Conservation (phyloP, 1,140 invertebrate genomes). For the Armadillidium nasatum region DNA sequence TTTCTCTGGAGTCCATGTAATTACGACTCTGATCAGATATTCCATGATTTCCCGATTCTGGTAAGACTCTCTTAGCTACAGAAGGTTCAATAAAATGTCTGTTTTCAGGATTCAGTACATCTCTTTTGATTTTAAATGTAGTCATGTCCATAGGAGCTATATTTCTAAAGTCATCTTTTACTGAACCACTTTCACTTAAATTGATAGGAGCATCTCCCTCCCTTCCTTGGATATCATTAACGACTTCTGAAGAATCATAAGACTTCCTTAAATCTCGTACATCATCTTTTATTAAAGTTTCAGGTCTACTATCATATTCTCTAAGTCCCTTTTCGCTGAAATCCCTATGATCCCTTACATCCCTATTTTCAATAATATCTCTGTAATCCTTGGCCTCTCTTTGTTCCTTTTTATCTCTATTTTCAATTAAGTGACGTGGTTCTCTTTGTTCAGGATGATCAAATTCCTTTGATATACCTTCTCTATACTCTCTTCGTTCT, state of each 20-base stretch:
- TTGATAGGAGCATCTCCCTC: neutral
- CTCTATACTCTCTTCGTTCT: neutral
- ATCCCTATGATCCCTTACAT: neutral
- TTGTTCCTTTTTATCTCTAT: neutral
- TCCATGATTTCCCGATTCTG: neutral
- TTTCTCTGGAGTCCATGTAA: too few species aligned
- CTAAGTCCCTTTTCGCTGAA: neutral
- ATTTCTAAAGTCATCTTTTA: neutral
- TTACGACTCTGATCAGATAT: too few species aligned
- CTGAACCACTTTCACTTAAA: neutral
- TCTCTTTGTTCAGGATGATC: neutral
- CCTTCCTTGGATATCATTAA: neutral
- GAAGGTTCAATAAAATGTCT: neutral
- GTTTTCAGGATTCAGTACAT: neutral
- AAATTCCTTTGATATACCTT: neutral
- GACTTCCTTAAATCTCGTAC: neutral
- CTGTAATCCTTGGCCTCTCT: neutral
- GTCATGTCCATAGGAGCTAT: neutral
- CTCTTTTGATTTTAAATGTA: conserved; percentile 1
- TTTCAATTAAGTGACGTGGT: neutral
- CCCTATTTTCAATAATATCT: neutral
- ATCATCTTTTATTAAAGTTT: neutral
- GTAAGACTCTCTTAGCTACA: neutral
- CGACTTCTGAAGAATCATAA: neutral
- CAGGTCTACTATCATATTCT: neutral